phyloP scores from a whole-genome alignment of 2,888 invertebrate genomes.

The Drosophila fulvimacula region DNA sequence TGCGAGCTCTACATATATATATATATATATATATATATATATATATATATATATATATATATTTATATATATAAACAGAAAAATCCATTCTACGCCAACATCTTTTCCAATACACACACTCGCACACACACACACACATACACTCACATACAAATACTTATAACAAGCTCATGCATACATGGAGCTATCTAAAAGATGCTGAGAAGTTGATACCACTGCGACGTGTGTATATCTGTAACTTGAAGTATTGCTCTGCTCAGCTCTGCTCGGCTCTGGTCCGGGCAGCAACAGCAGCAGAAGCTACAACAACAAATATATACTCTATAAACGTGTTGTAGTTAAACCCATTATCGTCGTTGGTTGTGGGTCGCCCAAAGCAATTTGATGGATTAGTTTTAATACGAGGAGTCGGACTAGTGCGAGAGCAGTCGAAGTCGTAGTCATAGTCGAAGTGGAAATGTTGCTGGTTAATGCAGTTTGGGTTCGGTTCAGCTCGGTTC shows the following conservation, averaged over 20 bases:
- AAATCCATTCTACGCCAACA: slow-evolving; percentile 61
- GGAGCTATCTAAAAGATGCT: slow-evolving; percentile 71
- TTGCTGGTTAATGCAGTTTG: slow-evolving; percentile 60
- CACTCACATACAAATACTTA: slow-evolving; percentile 18
- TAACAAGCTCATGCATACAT: slow-evolving; percentile 40
- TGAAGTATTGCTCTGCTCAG: slow-evolving; percentile 62
- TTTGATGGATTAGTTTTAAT: slow-evolving; percentile 79
- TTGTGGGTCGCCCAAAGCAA: slow-evolving; percentile 71
- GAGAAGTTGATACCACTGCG: slow-evolving; percentile 66
- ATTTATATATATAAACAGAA: slow-evolving; percentile 32
- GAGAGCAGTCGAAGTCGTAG: slow-evolving; percentile 9
- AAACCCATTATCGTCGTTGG: slow-evolving; percentile 69
- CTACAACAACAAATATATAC: slow-evolving; percentile 26
- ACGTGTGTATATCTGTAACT: slow-evolving; percentile 69
- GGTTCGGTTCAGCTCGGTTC: slow-evolving; percentile 47
- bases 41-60: slow-evolving; percentile 28
- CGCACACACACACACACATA: neutral
- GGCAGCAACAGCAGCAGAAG: slow-evolving; percentile 38
- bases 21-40: slow-evolving; percentile 19
- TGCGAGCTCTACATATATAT: slow-evolving; percentile 35
- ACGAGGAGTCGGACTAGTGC: slow-evolving; percentile 45
- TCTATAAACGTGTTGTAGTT: slow-evolving; percentile 67
- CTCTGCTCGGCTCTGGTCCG: slow-evolving; percentile 39
- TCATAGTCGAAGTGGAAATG: slow-evolving; percentile 47
- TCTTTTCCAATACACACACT: slow-evolving; percentile 36